phyloP scores from a whole-genome alignment of 2,113 vertebrate genomes.

The Mus pahari region DNA sequence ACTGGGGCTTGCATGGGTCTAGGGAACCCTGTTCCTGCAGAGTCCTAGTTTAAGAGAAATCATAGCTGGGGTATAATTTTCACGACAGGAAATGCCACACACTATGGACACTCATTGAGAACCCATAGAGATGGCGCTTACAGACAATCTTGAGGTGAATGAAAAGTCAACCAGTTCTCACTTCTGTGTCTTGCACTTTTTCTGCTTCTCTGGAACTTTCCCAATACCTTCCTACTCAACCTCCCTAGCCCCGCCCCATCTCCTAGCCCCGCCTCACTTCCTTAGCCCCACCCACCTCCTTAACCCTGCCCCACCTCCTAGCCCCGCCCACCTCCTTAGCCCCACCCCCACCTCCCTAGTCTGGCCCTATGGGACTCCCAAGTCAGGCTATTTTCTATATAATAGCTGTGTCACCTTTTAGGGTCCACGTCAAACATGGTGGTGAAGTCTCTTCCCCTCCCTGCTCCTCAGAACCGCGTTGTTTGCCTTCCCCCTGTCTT shows the following conservation, averaged over 20 bases:
- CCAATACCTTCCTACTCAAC: not conserved
- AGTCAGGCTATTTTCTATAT: not conserved
- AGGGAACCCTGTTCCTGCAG: not conserved
- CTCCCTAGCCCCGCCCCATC: not conserved
- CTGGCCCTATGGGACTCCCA: accelerated
- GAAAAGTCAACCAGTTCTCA: not conserved
- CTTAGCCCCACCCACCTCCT: not conserved
- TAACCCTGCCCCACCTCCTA: not conserved
- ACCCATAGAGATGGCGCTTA: not conserved
- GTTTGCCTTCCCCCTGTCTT: not conserved
- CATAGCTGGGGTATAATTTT: not conserved
- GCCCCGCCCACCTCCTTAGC: no score
- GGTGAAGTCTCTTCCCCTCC: not conserved
- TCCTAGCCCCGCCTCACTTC: not conserved
- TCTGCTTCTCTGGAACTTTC: not conserved
- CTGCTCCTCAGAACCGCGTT: not conserved
- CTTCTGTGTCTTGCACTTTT: not conserved
- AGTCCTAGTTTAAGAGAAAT: not conserved
- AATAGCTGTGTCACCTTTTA: not conserved
- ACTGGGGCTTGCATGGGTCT: not conserved
- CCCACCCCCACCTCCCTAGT: not conserved
- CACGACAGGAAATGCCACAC: conserved; percentile 5
- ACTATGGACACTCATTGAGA: not conserved
- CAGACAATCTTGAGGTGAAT: not conserved
- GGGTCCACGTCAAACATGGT: not conserved